phyloP scores from a whole-genome alignment of 2,888 invertebrate genomes.

The Scaptomyza flava region DNA sequence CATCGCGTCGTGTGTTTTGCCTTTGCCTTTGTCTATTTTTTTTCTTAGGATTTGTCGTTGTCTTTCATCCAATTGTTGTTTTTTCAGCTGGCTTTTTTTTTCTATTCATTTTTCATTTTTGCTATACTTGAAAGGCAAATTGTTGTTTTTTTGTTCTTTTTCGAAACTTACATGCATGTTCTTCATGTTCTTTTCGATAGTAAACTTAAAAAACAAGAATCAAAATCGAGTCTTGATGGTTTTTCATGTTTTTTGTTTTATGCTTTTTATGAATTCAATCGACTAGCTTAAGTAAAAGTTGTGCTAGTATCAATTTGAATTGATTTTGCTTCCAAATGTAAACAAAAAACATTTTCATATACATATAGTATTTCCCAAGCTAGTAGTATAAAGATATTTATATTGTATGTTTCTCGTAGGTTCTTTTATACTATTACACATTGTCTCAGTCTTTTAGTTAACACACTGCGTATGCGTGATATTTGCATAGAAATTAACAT shows the following conservation, averaged over 20 bases:
- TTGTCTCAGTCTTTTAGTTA: background rate
- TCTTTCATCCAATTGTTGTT: constrained; percentile 31
- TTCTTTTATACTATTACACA: no score
- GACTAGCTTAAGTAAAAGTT: constrained; percentile 43
- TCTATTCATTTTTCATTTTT: background rate
- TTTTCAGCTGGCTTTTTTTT: constrained; percentile 2
- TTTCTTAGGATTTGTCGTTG: constrained; percentile 17
- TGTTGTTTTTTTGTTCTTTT: no score
- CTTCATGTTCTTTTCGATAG: no score
- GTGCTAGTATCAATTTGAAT: constrained; percentile 19
- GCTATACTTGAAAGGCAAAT: constrained; percentile 1
- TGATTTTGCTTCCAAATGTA: constrained; percentile 17
- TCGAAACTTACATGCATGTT: no score
- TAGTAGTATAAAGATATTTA: constrained; percentile 15
- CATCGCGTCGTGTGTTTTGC: constrained; percentile 43
- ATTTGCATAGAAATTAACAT: constrained; percentile 34
- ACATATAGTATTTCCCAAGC: background rate
- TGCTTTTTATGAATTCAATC: background rate
- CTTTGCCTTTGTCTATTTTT: constrained; percentile 1
- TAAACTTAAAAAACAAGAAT: no score
- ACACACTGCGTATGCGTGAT: constrained; percentile 51
- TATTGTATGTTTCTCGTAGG: background rate
- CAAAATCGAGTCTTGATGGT: no score
- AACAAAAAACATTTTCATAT: constrained; percentile 25
- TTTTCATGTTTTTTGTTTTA: no score